Base-by-base conservation (phyloP, 2,888 invertebrate genomes). In the Drosophila barbarae region DNA sequence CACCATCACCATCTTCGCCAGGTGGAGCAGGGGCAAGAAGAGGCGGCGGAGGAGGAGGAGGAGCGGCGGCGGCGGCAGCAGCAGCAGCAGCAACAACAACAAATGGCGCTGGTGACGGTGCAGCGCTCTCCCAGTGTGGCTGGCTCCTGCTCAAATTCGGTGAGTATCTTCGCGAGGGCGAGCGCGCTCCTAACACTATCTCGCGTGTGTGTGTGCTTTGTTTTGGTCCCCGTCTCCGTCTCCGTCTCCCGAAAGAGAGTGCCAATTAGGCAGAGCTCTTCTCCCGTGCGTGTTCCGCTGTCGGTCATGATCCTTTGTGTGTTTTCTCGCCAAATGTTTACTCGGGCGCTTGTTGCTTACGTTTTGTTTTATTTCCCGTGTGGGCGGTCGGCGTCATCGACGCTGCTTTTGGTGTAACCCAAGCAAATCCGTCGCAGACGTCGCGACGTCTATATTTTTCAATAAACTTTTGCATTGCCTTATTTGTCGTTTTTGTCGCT, bases 91-190 rank as follows among this genome's bases (percentile, higher is more conserved):
- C 61, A 72, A 46, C 53, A 74, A 54, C 55, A 69, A 72, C 72
- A 82, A 81, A 93, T 94, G 93, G 93, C 93, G 88, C 90, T 93
- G 89, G 93, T 94, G 89, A 93, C 93, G 85, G 92, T 94, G 87
- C 93, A 93, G 88, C 91, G 93, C 87, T 93, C 93, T 82, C 93
- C 93, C 82, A 93, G 93, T 90, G 92, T 92, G 84, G 92, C 92
- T 89, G 93, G 92, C 90, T 93, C 93, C 69, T 88, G 88, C 81
- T 88, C 88, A 79, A 88, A 88, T 86, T 89, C 89, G 88, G 89
- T 89, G 83, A 89, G 87, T 63, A 35, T 44, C 18, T 9, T 18
- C 18, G 30, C 41, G 26, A 52, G 21, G 36, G 47, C n/a, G 32
- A 52, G 41, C 10, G 21, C 44, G 18, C n/a, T 12, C 13, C 28